Evolutionary conservation across 92 coral and sea anemone species (phyloP), one percentile per base, ranked within the genome.

Genomic region (Porites lobata): DNA sequence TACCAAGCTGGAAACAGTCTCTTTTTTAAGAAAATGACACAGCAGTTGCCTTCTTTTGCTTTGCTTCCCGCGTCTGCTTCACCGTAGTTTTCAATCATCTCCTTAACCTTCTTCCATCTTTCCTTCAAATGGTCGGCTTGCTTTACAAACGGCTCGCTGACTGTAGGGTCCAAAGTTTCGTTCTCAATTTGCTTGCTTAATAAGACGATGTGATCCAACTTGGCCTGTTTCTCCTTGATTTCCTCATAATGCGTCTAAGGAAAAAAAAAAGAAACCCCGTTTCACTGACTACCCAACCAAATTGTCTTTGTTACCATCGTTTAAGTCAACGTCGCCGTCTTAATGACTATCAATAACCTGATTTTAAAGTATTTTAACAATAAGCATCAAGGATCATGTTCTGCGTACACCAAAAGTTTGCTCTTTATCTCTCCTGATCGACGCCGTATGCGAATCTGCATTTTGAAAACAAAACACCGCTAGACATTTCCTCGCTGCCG

Each of bases 41-140:
- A 82, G 86, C 86, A 82, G 51, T 50, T 82, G 53, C 70, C 19
- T 47, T 47, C 43, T 1, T 57, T 50, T 12, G 86, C 86, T 57
- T 82, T 82, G 69, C 86, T 70, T 1, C 68, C 86, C 29, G 78
- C 77, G 18, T 58, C 86, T 2, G 13, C 47, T 29, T 82, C 86
- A n/a, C 78, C 78, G 12, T 82, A 32, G n/a, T 79, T 84, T 47
- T 84, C 89, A 8, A 92, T 22, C 89, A 78, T 73, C 7, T 82
- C 85, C 69, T 67, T 90, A 69, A 75, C 15, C 15, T 92, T 87
- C 17, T 65, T 43, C 94, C 94, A 92, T 26, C 92, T 81, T 47
- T 62, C 83, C 24, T 73, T 75, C 66, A 92, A 59, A 7, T 76
- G 79, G 0, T 65, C 61, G 13, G 90, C 75, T 71, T 83, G 78